Conservation (phyloP, 2,797 vertebrate species). For the Manis pentadactyla region DNA sequence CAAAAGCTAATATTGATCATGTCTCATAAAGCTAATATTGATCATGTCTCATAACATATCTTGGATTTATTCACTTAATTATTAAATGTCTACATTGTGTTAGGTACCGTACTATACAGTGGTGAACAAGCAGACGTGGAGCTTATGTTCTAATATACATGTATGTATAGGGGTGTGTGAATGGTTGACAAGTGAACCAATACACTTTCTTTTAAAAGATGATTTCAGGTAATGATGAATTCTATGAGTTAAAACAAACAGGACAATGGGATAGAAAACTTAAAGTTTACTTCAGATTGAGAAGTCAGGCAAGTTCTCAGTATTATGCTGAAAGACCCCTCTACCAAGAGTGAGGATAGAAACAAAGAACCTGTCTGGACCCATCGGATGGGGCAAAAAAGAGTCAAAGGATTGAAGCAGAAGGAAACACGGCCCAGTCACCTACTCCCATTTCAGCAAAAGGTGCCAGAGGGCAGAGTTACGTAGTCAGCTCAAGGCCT, state of each 20-base stretch:
- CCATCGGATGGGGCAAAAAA: background rate
- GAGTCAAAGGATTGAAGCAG: background rate
- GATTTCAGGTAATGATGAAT: background rate
- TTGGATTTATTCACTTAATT: background rate
- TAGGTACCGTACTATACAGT: background rate
- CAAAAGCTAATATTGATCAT: background rate
- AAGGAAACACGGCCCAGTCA: background rate
- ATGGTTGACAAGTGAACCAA: background rate
- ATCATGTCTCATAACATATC: background rate
- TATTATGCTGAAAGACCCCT: background rate
- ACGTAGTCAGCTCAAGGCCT: background rate
- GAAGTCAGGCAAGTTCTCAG: background rate
- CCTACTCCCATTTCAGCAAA: background rate
- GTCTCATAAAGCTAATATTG: background rate
- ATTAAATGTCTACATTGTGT: background rate
- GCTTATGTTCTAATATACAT: background rate
- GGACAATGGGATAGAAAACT: background rate
- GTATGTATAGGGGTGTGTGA: background rate
- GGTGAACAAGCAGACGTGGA: background rate
- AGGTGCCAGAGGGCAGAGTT: background rate
- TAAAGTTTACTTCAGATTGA: background rate
- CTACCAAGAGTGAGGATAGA: background rate
- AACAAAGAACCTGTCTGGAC: background rate
- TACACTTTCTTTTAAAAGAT: background rate
- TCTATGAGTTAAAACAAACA: slow-evolving; percentile 11